A percentile compares a stretch with the other conserved stretches of the same genome.
These are phyloP conservation scores for Bujurquina vittata DNA, from an alignment of 2,113 vertebrate species.

Conservation along the genomic window DNA sequence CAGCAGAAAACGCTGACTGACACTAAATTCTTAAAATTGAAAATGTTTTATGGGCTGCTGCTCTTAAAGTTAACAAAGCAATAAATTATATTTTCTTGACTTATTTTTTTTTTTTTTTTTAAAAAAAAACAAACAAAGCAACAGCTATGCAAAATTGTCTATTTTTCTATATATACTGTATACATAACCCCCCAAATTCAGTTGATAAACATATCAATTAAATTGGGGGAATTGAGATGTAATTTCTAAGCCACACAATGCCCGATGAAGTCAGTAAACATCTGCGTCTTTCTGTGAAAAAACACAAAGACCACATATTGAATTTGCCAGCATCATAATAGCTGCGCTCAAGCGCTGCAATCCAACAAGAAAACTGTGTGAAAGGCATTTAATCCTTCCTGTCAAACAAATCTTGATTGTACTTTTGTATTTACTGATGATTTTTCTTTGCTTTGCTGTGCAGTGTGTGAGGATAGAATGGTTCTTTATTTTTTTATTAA, in stretches of 20 bases:
- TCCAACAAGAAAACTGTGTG: neutral
- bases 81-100: neutral
- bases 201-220: neutral
- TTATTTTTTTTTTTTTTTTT: neutral
- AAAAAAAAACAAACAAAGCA: neutral
- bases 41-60: neutral
- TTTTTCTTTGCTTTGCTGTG: neutral
- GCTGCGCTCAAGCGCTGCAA: neutral
- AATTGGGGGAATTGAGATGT: neutral
- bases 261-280: neutral
- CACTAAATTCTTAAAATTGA: neutral
- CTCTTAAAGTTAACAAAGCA: neutral
- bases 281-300: neutral
- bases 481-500: neutral
- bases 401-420: neutral
- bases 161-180: neutral
- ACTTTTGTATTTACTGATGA: neutral
- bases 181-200: neutral
- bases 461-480: neutral
- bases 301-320: neutral
- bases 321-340: neutral
- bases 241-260: neutral
- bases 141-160: neutral
- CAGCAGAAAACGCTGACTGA: neutral
- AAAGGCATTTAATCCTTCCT: fast-evolving